phyloP scores from a whole-genome alignment of 2,797 vertebrate species.

The Antrozous pallidus region DNA sequence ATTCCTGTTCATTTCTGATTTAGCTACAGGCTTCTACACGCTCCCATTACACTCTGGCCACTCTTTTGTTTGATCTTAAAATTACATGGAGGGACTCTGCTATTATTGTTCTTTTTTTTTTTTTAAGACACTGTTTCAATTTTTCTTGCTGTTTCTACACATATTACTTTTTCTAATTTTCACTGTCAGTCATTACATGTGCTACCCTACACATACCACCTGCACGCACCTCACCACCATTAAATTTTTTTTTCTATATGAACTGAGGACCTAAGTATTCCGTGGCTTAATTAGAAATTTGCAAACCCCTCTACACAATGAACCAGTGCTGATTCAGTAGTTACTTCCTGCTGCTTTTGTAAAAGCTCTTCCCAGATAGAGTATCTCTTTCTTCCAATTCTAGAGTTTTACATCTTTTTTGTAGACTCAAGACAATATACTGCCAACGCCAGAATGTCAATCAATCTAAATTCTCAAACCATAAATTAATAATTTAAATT shows the following conservation, averaged over 20 bases:
- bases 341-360: slow-evolving; percentile 73
- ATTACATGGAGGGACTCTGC: neutral
- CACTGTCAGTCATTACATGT: neutral
- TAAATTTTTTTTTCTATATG: slow-evolving; percentile 51
- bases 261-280: slow-evolving; percentile 56
- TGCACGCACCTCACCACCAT: neutral
- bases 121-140: neutral
- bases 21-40: slow-evolving; percentile 60
- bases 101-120: neutral
- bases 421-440: slow-evolving; percentile 35
- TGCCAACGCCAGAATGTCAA: slow-evolving; percentile 20
- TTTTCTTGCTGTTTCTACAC: neutral
- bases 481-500: slow-evolving; percentile 50
- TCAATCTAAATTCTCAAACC: slow-evolving; percentile 41
- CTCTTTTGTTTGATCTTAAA: slow-evolving; percentile 53
- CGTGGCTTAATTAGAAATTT: slow-evolving; percentile 75
- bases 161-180: neutral
- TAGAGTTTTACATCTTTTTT: slow-evolving; percentile 39
- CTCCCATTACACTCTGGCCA: slow-evolving; percentile 7
- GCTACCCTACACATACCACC: neutral
- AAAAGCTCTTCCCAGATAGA: slow-evolving; percentile 59
- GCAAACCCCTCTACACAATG: slow-evolving; percentile 62
- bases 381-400: slow-evolving; percentile 53
- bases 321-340: slow-evolving; percentile 61
- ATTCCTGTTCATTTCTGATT: slow-evolving; percentile 61